Evolutionary conservation across 2,113 vertebrate species (phyloP).

Genomic region (Malurus elegans): DNA sequence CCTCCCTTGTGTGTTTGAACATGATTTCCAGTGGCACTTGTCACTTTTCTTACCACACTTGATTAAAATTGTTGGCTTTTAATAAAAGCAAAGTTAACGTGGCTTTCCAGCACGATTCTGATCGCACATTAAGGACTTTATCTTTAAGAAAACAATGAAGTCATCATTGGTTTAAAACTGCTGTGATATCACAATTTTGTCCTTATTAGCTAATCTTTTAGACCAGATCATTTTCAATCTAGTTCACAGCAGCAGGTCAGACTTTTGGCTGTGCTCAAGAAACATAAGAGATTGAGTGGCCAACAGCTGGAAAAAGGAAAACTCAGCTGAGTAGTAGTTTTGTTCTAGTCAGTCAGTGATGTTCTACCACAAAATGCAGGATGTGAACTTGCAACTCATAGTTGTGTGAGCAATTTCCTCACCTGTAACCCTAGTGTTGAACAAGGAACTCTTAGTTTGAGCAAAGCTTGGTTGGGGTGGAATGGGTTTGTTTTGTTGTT

Average conservation of each 20-base stretch:
- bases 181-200: neutral
- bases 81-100: neutral
- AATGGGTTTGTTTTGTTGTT: neutral
- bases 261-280: neutral
- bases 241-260: neutral
- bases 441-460: neutral
- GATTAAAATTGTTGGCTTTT: neutral
- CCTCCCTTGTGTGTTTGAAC: neutral
- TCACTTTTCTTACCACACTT: neutral
- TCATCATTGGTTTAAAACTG: neutral
- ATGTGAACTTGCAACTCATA: neutral
- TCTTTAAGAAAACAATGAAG: neutral
- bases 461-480: neutral
- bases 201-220: neutral
- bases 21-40: neutral
- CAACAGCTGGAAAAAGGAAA: neutral
- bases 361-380: neutral
- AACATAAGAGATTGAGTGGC: neutral
- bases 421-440: neutral
- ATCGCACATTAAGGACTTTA: neutral
- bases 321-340: neutral
- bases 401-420: neutral
- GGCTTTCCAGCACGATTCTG: neutral
- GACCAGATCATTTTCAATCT: neutral
- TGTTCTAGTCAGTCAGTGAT: neutral